Base-by-base conservation (phyloP, 1,140 invertebrate genomes). In the Bombus confusus region DNA sequence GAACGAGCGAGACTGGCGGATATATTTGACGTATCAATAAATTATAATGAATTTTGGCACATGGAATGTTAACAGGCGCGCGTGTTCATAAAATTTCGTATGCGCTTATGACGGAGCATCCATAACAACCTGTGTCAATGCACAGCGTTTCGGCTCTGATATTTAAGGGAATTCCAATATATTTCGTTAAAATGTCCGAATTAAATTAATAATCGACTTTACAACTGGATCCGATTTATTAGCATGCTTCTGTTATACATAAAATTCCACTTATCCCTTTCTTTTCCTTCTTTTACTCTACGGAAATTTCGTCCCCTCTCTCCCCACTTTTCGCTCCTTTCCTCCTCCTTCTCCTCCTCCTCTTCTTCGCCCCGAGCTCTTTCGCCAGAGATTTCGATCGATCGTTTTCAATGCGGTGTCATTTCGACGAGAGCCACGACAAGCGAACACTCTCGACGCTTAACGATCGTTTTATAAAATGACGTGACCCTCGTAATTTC, bases 391-490 rank as follows among this genome's bases (percentile, higher is more conserved):
- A 83, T 76, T 76, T 77, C 81, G 80, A 83, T 86, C 85, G 85
- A 86, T 83, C 85, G 85, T 86, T 84, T 83, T 86, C 79, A 82
- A 83, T 83, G 85, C 75, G 85, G 73, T 86, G 85, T 83, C 81
- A 86, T 83, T 86, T 74, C 59, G 59, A 84, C 85, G 74, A 84
- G 75, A 84, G 81, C 75, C 34, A 73, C 41, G 85, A 34, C 81
- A 37, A 78, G 80, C 85, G 80, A 83, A 72, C 85, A 76, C 85
- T 86, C 81, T 75, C 79, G 75, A 52, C 34, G 86, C 80, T 90
- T 85, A 90, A 89, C 77, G 88, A 88, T 75, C 47, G 77, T 81
- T 80, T 88, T 87, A 82, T 76, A 83, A 78, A 81, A 86, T 83
- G 85, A 86, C 81, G 81, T 74, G 81, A 83, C 81, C 68, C 85